Base-by-base conservation (phyloP, 2,888 invertebrate species). In the Lepetodrilus schrolli region DNA sequence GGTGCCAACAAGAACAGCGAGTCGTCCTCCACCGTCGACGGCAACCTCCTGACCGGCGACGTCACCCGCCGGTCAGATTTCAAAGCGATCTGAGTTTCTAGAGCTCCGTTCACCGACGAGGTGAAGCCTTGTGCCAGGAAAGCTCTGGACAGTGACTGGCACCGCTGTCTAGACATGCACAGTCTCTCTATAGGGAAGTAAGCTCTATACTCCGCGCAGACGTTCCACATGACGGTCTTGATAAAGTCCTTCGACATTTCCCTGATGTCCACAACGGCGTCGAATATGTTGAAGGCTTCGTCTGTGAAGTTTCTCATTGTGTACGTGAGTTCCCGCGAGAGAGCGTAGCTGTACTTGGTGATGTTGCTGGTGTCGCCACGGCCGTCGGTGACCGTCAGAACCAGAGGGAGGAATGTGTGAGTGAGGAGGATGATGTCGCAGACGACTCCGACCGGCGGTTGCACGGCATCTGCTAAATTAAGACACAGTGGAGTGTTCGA, bases 231-330 rank as follows among this genome's bases (percentile, higher is more conserved):
- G 17, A 58, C 58, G 5, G 26, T 30, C 58, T 34, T 58, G 2
- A 58, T 13, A 30, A 17, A 58, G 58, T 30, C n/a, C 7, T 23
- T 58, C 30, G 58, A 34, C 4, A 58, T 34, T 17, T 58, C 34
- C 7, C n/a, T 30, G 7, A 58, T 30, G 8, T 58, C 58, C 10
- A 58, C 1, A 17, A 30, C 30, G 13, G 58, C 58, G 17, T 58
- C 58, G n/a, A 58, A 58, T 13, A 58, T 23, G 58, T 58, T 58
- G 7, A 58, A 58, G 26, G 30, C 58, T 17, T 58, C 58, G 30
- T 58, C 34, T 0, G 58, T 58, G 17, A 21, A 58, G 17, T 58
- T 34, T 3, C 58, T 23, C 58, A 58, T 58, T 58, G 58, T 34
- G 10, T 58, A 58, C n/a, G 58, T 58, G 2, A 58, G 58, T 58